Evolutionary conservation across 2,797 vertebrate species (phyloP).

Genomic region (Carapus acus): DNA sequence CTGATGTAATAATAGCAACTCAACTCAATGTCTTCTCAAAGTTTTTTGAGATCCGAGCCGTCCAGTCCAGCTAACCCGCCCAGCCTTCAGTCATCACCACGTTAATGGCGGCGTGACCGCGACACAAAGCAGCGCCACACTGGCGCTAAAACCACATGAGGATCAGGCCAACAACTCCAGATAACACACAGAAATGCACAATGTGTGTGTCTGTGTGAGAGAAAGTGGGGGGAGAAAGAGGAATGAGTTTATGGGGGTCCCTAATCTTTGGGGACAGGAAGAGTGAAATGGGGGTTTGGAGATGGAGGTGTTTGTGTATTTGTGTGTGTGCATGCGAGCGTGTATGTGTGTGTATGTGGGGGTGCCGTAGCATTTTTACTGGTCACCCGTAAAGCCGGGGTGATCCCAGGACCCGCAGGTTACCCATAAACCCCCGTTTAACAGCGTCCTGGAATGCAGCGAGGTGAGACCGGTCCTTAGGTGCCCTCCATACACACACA

Average conservation of each 20-base stretch:
- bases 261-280: constrained; percentile 55
- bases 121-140: constrained; percentile 4
- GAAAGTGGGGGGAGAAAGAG: constrained; percentile 20
- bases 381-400: constrained; percentile 60
- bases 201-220: constrained; percentile 14
- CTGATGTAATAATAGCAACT: too few relatives aligned
- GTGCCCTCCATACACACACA: constrained; percentile 6
- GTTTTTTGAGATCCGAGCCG: background rate
- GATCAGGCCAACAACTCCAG: constrained; percentile 9
- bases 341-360: too few relatives aligned
- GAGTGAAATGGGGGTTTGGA: constrained; percentile 27
- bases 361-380: constrained; percentile 59
- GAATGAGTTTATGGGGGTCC: constrained; percentile 50
- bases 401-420: constrained; percentile 58
- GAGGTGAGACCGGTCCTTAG: constrained; percentile 19
- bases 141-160: background rate
- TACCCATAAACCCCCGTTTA: constrained; percentile 62
- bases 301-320: constrained; percentile 28
- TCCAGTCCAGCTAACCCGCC: too few relatives aligned
- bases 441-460: constrained; percentile 63
- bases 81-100: background rate
- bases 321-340: too few relatives aligned
- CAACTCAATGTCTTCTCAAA: too few relatives aligned
- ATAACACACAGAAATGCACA: constrained; percentile 13
- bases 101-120: background rate